Evolutionary conservation across 2,888 invertebrate genomes (phyloP), one percentile per base, ranked within the genome.

Genomic region (Elmis aenea): DNA sequence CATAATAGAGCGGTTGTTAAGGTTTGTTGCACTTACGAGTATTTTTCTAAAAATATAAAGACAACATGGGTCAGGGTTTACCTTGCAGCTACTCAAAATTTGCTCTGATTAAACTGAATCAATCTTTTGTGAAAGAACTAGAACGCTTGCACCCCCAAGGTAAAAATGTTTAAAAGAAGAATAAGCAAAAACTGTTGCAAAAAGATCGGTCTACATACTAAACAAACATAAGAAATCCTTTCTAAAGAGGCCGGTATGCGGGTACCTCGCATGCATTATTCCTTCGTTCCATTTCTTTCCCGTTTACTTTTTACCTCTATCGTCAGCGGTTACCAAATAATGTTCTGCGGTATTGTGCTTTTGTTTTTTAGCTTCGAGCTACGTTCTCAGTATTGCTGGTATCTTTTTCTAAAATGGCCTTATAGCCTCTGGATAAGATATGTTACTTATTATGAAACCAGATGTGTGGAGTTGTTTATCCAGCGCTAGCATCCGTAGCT

Each of bases 401-500:
- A 33, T 36, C 22, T 33, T 41, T 41, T 35, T 35, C 13, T 26
- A 16, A 18, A 33, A 22, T 20, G 18, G 13, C 11, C 33, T 24
- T 21, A 36, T 34, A 24, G 46, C 39, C 42, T 14, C 28, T 21
- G 40, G 46, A 33, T 40, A 36, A 37, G 40, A 46, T 44, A 35
- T 29, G 35, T n/a, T n/a, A n/a, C n/a, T 43, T 46, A 41, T 36
- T 37, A 38, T 26, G 27, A 23, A 14, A 28, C 18, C 13, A 8
- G 13, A 22, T 15, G 24, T 32, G 35, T 28, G 27, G 34, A 37
- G 34, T 41, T 45, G 41, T 45, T 45, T 45, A 42, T 40, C 34
- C 42, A 45, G 42, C 39, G 38, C 42, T 39, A 41, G 44, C 47
- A 45, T 43, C 49, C 48, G 44, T 42, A n/a, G n/a, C n/a, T n/a